Conservation (phyloP, 2,888 invertebrate genomes). For the Doris montereyensis region DNA sequence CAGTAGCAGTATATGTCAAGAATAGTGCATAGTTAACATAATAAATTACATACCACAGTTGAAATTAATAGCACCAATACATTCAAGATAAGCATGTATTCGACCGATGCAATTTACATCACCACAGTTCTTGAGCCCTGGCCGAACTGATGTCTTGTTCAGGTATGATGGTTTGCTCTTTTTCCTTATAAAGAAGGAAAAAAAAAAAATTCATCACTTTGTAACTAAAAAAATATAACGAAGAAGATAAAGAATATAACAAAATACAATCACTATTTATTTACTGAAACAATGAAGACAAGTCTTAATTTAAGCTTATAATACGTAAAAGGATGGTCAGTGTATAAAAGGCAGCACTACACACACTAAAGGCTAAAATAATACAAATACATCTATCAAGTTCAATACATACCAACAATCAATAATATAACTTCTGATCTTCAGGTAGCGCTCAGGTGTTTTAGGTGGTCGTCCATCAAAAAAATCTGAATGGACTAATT, state of each 20-base stretch:
- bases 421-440: constrained; percentile 78
- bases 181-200: constrained; percentile 56
- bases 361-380: too few relatives aligned
- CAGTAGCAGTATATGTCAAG: too few relatives aligned
- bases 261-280: too few relatives aligned
- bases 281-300: too few relatives aligned
- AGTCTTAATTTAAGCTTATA: too few relatives aligned
- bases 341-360: too few relatives aligned
- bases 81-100: constrained; percentile 78
- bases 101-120: constrained; percentile 79
- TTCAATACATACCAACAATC: constrained; percentile 75
- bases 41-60: constrained; percentile 77
- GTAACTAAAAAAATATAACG: too few relatives aligned
- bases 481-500: constrained; percentile 76
- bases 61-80: constrained; percentile 79
- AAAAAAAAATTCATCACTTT: too few relatives aligned
- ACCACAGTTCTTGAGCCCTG: constrained; percentile 78
- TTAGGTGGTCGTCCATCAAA: constrained; percentile 77
- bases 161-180: constrained; percentile 76
- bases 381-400: too few relatives aligned
- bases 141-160: constrained; percentile 77
- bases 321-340: too few relatives aligned
- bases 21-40: too few relatives aligned
- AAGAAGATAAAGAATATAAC: too few relatives aligned
- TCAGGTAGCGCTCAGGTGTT: constrained; percentile 77